Evolutionary conservation across 2,797 vertebrate genomes (phyloP).

Genomic region (Botia almorhae): DNA sequence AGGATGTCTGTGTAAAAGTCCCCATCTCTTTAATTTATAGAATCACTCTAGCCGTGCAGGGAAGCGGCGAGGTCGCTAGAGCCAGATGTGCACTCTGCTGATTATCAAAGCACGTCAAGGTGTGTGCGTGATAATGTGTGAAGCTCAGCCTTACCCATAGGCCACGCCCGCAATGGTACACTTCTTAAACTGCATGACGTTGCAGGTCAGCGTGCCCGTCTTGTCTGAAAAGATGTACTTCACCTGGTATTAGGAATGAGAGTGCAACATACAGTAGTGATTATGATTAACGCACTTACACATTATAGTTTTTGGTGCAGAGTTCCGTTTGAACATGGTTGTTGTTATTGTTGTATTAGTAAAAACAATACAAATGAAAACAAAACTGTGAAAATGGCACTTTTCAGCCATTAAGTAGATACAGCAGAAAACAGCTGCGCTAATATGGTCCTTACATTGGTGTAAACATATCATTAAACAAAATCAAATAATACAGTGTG

Average conservation of each 20-base stretch:
- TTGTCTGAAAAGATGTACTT: conserved; percentile 99
- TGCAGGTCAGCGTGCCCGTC: conserved; percentile 97
- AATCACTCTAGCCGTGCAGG: conserved; percentile 60
- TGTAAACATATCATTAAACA: too few species aligned
- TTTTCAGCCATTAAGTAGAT: too few species aligned
- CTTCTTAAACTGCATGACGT: conserved; percentile 99
- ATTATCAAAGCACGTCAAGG: conserved; percentile 66
- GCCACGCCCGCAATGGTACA: conserved; percentile 95
- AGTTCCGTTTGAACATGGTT: background rate
- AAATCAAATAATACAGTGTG: too few species aligned
- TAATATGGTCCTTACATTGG: too few species aligned
- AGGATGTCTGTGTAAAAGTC: conserved; percentile 30
- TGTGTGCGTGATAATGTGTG: background rate
- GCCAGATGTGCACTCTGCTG: conserved; percentile 69
- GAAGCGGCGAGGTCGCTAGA: conserved; percentile 66
- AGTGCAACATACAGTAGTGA: background rate
- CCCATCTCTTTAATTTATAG: conserved; percentile 70
- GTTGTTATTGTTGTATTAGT: too few species aligned
- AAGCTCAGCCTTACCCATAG: conserved; percentile 85
- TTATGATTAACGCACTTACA: background rate
- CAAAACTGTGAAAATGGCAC: too few species aligned
- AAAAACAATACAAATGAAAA: too few species aligned
- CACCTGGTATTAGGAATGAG: conserved; percentile 77
- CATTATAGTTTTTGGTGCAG: background rate
- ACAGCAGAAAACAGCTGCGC: too few species aligned